These are phyloP conservation scores for Mycteria americana DNA, from an alignment of 2,797 vertebrate species.

Conservation along the genomic window DNA sequence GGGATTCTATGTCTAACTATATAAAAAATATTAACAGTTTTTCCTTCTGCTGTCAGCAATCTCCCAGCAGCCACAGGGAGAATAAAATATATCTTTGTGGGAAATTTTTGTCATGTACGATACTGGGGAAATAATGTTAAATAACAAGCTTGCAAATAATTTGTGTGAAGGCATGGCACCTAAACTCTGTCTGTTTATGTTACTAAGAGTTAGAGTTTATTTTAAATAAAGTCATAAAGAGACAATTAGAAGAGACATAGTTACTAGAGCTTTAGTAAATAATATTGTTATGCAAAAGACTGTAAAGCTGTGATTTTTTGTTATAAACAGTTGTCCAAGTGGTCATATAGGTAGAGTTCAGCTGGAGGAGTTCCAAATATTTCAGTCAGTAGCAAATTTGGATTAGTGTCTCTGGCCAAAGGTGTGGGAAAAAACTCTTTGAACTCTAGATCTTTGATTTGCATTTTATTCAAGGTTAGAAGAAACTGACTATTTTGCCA, in stretches of 20 bases:
- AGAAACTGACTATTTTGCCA: neutral
- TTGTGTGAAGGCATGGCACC: neutral
- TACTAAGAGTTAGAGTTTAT: neutral
- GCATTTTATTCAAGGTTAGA: neutral
- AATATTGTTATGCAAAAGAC: neutral
- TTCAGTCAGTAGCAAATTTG: neutral
- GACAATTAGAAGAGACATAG: neutral
- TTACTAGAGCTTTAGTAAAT: neutral
- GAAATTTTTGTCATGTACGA: neutral
- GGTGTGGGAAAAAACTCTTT: neutral
- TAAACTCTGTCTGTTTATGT: neutral
- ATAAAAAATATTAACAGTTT: neutral
- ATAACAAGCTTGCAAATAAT: neutral
- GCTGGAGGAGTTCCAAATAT: neutral
- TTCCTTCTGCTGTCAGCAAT: neutral
- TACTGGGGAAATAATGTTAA: neutral
- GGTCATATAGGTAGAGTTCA: neutral
- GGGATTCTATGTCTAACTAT: neutral
- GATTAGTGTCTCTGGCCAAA: neutral
- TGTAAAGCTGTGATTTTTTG: neutral
- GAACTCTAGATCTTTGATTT: neutral
- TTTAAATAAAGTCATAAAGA: constrained; percentile 1
- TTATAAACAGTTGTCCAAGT: neutral
- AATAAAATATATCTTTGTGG: neutral
- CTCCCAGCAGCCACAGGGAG: neutral